phyloP scores from a whole-genome alignment of 1,140 invertebrate species.

The Lordiphosa clarofinis region DNA sequence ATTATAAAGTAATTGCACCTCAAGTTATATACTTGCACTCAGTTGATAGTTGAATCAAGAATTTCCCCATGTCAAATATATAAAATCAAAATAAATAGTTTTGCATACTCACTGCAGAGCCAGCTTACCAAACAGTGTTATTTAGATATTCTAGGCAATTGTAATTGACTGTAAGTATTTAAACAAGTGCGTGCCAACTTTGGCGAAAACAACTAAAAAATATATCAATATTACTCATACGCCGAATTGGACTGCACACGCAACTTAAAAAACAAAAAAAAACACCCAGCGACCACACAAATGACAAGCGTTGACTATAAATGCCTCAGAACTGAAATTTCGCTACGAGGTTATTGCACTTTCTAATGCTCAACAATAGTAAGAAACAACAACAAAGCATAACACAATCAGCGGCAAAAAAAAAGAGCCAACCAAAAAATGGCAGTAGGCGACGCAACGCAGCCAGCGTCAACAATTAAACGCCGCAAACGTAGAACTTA shows the following conservation, averaged over 20 bases:
- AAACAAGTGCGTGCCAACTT: constrained; percentile 19
- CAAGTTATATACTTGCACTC: too few relatives aligned
- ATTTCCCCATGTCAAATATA: too few relatives aligned
- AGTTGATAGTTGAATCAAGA: too few relatives aligned
- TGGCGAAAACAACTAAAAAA: constrained; percentile 1
- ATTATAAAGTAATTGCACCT: too few relatives aligned
- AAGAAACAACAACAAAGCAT: constrained; percentile 23
- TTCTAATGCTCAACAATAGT: constrained; percentile 41
- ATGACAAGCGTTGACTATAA: constrained; percentile 35
- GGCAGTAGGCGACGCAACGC: constrained; percentile 49
- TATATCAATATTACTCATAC: constrained; percentile 47
- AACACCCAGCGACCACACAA: constrained; percentile 17
- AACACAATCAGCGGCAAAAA: constrained; percentile 28
- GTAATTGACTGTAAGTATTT: constrained; percentile 5
- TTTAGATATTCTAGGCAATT: too few relatives aligned
- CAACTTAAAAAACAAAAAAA: too few relatives aligned
- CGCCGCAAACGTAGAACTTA: constrained; percentile 22
- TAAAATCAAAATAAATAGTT: too few relatives aligned
- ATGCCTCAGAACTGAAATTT: constrained; percentile 35
- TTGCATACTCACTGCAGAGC: too few relatives aligned
- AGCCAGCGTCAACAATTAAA: constrained; percentile 49
- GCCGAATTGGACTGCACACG: constrained; percentile 36
- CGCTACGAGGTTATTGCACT: constrained; percentile 72
- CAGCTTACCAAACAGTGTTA: too few relatives aligned
- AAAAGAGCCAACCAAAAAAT: constrained; percentile 21